Evolutionary conservation across 1,140 invertebrate species (phyloP).

Genomic region (Diorhabda carinulata): DNA sequence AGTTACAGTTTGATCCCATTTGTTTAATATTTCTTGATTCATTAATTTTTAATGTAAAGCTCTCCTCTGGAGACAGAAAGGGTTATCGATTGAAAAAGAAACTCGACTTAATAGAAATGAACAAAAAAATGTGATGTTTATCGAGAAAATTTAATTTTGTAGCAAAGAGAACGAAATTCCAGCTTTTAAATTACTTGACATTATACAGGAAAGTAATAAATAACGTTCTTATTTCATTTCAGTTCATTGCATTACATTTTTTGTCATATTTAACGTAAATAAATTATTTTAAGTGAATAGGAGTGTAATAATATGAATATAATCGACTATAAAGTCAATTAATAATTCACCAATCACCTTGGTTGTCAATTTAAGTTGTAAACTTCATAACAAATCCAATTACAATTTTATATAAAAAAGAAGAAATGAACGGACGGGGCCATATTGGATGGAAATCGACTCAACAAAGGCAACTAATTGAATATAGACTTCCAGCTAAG

Average conservation of each 20-base stretch:
- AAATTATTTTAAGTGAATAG: too few species aligned
- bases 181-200: too few species aligned
- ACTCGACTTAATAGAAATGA: neutral
- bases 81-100: neutral
- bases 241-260: too few species aligned
- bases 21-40: conserved; percentile 29
- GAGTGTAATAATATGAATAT: too few species aligned
- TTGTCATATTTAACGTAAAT: too few species aligned
- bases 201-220: too few species aligned
- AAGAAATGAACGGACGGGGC: neutral
- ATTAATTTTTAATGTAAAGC: conserved; percentile 32
- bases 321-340: too few species aligned
- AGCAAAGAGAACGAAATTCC: neutral
- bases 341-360: too few species aligned
- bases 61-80: neutral
- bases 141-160: neutral
- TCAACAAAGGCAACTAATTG: conserved; percentile 8
- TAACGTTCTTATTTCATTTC: too few species aligned
- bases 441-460: conserved; percentile 2
- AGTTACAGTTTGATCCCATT: conserved; percentile 21
- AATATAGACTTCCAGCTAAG: conserved; percentile 28
- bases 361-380: too few species aligned
- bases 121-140: neutral
- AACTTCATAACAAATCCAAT: neutral
- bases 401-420: neutral